phyloP scores from a whole-genome alignment of 1,140 invertebrate genomes.

The Wasmannia auropunctata region DNA sequence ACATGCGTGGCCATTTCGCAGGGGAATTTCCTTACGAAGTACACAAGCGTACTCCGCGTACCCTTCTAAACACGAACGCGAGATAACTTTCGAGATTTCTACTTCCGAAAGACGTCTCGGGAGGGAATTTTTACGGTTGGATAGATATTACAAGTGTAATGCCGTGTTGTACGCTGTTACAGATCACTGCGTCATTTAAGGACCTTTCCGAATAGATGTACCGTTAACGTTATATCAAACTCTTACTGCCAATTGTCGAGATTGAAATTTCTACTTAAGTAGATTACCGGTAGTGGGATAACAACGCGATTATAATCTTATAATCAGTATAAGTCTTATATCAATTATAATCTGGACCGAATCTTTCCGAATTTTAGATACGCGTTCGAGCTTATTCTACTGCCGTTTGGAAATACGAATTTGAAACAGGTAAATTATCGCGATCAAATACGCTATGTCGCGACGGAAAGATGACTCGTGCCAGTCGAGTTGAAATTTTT shows the following conservation, averaged over 20 bases:
- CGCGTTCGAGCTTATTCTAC: background rate
- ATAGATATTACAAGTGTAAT: conserved; percentile 14
- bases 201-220: conserved; percentile 40
- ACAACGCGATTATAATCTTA: conserved; percentile 8
- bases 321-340: too few relatives aligned
- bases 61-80: background rate
- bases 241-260: conserved; percentile 27
- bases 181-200: background rate
- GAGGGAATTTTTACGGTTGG: background rate
- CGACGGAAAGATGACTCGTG: background rate
- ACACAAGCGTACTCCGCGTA: background rate
- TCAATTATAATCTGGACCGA: background rate
- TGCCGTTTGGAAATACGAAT: background rate
- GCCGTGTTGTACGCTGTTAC: background rate
- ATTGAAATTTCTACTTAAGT: conserved; percentile 15
- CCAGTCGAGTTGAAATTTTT: background rate
- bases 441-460: background rate
- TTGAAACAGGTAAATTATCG: background rate
- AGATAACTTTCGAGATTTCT: background rate
- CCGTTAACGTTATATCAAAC: conserved; percentile 32
- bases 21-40: background rate
- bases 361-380: conserved; percentile 1
- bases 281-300: conserved; percentile 15
- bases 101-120: background rate
- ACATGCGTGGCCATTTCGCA: background rate